A percentile compares a stretch with the other conserved stretches of the same genome.
Conservation (phyloP, 1,140 invertebrate species). For the Pomacea maculata region DNA sequence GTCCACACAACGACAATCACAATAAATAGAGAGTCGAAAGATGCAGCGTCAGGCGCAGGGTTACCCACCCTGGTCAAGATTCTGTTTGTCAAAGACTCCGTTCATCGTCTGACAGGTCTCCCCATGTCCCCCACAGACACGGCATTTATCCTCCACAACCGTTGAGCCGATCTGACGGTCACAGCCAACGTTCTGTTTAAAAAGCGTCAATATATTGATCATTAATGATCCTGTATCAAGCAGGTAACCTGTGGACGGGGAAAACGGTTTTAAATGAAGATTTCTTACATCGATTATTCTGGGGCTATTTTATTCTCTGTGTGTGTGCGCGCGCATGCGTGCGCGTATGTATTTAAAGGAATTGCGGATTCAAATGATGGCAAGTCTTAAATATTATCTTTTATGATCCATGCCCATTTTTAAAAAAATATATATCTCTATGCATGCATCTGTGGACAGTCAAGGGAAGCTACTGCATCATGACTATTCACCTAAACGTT, state of each 20-base stretch:
- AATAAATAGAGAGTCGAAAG: too few relatives aligned
- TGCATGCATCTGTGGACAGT: too few relatives aligned
- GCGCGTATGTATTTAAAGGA: background rate
- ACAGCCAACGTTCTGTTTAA: conserved; percentile 76
- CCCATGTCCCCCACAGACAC: conserved; percentile 85
- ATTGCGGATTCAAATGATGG: too few relatives aligned
- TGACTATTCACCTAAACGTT: too few relatives aligned
- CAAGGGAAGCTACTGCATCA: too few relatives aligned
- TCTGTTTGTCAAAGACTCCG: conserved; percentile 27
- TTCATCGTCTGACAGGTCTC: conserved; percentile 72
- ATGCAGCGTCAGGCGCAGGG: background rate
- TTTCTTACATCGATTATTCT: background rate
- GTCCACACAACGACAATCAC: background rate
- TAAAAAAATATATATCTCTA: too few relatives aligned
- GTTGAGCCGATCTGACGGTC: conserved; percentile 82
- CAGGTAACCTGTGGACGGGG: too few relatives aligned
- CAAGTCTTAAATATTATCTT: too few relatives aligned
- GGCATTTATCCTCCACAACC: conserved; percentile 80
- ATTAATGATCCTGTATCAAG: too few relatives aligned
- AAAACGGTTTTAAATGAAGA: too few relatives aligned
- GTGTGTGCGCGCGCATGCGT: background rate
- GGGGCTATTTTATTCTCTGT: background rate
- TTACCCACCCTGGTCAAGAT: conserved; percentile 30
- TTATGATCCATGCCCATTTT: too few relatives aligned
- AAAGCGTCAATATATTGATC: too few relatives aligned